Conservation (phyloP, 2,797 vertebrate genomes). For the Gobionotothen gibberifrons region DNA sequence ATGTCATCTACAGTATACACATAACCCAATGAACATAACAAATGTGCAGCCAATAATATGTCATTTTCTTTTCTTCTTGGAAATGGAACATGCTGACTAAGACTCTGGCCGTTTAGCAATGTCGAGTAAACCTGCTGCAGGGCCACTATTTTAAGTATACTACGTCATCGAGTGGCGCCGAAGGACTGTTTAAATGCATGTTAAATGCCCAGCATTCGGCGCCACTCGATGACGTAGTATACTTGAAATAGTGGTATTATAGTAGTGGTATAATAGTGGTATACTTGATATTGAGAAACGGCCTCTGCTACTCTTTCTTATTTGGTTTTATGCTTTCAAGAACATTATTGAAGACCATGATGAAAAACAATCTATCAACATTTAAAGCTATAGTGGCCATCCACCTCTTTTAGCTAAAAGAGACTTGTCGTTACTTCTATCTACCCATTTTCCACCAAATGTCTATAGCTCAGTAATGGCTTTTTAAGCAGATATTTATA, state of each 20-base stretch:
- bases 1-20: constrained; percentile 14
- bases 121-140: too few relatives aligned
- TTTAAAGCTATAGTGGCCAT: neutral
- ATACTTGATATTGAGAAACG: too few relatives aligned
- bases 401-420: neutral
- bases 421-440: neutral
- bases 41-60: constrained; percentile 11
- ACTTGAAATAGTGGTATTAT: too few relatives aligned
- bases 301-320: neutral
- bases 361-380: too few relatives aligned
- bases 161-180: too few relatives aligned
- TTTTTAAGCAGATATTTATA: neutral
- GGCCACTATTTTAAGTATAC: too few relatives aligned
- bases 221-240: too few relatives aligned
- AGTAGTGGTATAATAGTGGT: too few relatives aligned
- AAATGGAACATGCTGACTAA: constrained; percentile 4
- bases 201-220: too few relatives aligned
- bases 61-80: neutral
- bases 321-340: neutral
- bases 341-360: neutral
- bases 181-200: too few relatives aligned
- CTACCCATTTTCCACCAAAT: neutral
- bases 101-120: neutral
- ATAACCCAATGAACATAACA: constrained; percentile 22
- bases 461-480: neutral